Conservation (phyloP, 2,113 vertebrate species). For the Labeo catla region DNA sequence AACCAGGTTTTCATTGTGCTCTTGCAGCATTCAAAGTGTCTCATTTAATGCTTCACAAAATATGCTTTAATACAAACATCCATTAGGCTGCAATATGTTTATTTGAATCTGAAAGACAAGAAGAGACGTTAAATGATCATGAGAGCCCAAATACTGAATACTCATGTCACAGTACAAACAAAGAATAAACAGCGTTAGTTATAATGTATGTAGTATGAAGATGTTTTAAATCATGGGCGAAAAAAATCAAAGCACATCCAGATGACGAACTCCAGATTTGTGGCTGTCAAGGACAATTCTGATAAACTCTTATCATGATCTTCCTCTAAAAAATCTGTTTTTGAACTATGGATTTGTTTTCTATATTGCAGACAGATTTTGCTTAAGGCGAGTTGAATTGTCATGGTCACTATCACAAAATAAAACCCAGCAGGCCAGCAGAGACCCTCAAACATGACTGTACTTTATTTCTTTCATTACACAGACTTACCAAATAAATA, state of each 20-base stretch:
- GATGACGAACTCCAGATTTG: neutral
- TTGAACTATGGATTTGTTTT: neutral
- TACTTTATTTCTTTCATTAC: neutral
- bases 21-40: neutral
- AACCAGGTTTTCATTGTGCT: neutral
- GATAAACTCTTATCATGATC: neutral
- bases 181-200: neutral
- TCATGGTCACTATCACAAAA: neutral
- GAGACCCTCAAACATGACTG: neutral
- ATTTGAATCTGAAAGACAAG: conserved; percentile 24
- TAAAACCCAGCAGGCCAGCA: neutral
- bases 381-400: neutral
- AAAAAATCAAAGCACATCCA: neutral
- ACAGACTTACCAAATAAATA: neutral
- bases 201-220: neutral
- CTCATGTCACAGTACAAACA: neutral
- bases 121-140: neutral
- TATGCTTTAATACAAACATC: neutral
- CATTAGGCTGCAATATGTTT: neutral
- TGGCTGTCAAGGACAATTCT: neutral
- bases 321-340: neutral
- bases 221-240: neutral
- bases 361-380: neutral
- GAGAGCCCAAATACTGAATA: neutral
- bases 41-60: neutral